Evolutionary conservation across 2,113 vertebrate genomes (phyloP), one percentile per base, ranked within the genome.

Genomic region (Chaetodon auriga): DNA sequence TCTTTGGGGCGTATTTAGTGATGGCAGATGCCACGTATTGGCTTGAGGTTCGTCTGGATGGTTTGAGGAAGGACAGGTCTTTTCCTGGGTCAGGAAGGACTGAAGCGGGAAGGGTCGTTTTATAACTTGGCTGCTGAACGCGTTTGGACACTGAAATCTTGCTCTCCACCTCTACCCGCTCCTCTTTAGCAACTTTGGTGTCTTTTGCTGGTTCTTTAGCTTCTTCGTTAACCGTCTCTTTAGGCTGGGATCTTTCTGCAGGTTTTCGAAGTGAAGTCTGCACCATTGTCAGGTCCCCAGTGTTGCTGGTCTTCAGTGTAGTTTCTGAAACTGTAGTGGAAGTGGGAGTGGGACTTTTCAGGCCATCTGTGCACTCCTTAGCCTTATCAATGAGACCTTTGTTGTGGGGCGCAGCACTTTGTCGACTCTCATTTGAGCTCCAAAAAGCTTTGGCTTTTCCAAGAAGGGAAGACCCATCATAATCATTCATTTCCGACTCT

Each of bases 21-120:
- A 99, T 97, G 48, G 96, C 97, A 73, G 97, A 97, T 2, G 97
- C 97, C 84, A 99, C 95, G 2, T 99, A 97, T 68, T 98, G 97
- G 89, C 97, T 99, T 58, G 97, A 99, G 1, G 97, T 99, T 91
- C 97, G 95, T 69, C 95, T 96, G 2, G 96, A 94, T 5, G 97
- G 96, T 92, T 94, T 97, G 7, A 97, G 87, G 77, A 99, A 97
- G 0, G 90, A 93, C 57, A 96, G 81, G 45, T 96, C 95, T 69
- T 90, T 92, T 72, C 90, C 95, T 18, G 89, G 65, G 60, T 92
- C 73, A 57, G 73, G 87, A 21, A 88, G 0, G 12, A 75, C 0
- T 13, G 64, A 60, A 68, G 82, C 71, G 2, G 69, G 70, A 85
- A 86, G 66, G 77, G 71, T 2, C 51, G 79, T 81, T 70, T 84